phyloP scores from a whole-genome alignment of 2,888 invertebrate genomes.

The Polietes domitor region DNA sequence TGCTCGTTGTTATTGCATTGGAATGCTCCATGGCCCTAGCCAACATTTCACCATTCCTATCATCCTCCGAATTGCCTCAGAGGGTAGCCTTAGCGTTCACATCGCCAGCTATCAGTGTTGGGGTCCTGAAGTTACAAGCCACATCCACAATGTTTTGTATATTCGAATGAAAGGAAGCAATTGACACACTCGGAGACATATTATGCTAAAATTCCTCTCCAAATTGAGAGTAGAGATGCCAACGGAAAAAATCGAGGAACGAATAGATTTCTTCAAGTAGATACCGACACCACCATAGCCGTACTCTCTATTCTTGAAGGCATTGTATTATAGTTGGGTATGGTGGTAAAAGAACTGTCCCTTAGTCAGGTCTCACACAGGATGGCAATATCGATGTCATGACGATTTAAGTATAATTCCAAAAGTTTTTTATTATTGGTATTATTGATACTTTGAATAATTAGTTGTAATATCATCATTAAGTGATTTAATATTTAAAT shows the following conservation, averaged over 20 bases:
- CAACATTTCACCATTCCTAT: not conserved
- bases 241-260: not conserved
- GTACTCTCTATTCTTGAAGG: slow-evolving; percentile 3
- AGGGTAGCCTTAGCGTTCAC: not conserved
- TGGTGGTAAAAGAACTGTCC: not conserved
- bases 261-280: slow-evolving; percentile 26
- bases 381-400: slow-evolving; percentile 30
- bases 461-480: not conserved
- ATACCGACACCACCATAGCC: slow-evolving; percentile 45
- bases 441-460: too few relatives aligned
- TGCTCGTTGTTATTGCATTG: too few relatives aligned
- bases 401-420: not conserved
- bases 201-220: slow-evolving; percentile 17
- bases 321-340: slow-evolving; percentile 32
- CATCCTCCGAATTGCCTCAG: not conserved
- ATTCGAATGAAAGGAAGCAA: too few relatives aligned
- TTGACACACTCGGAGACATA: not conserved
- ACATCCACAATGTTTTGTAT: not conserved
- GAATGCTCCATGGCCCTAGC: not conserved
- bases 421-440: not conserved
- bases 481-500: too few relatives aligned
- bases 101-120: not conserved
- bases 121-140: not conserved
- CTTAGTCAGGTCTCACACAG: slow-evolving; percentile 39
- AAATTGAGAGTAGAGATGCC: slow-evolving; percentile 39